These are phyloP conservation scores for Drosophila conformis DNA, from an alignment of 2,888 invertebrate genomes.

Conservation along the genomic window DNA sequence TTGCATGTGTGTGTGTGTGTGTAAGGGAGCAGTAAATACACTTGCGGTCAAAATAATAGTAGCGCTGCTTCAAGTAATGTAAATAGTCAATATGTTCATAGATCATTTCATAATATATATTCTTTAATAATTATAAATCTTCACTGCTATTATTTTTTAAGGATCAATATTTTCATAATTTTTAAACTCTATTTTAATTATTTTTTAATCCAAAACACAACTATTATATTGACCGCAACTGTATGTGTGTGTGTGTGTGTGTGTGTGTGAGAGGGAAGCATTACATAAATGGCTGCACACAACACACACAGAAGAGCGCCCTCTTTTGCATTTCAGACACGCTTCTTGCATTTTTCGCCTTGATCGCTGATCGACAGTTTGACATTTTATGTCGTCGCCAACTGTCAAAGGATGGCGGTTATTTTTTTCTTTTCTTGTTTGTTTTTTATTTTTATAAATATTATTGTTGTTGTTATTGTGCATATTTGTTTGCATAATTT, in stretches of 20 bases:
- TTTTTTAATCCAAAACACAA: not conserved
- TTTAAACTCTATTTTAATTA: not conserved
- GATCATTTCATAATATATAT: not conserved
- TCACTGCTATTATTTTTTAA: not conserved
- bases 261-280: conserved; percentile 13
- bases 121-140: not conserved
- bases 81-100: not conserved
- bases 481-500: conserved; percentile 9
- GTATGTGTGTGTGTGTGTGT: not conserved
- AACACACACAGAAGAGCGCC: conserved; percentile 33
- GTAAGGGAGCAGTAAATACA: not conserved
- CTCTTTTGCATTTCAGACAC: conserved; percentile 73
- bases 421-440: conserved; percentile 24
- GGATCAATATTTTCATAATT: not conserved
- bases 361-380: conserved; percentile 83
- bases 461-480: conserved; percentile 22
- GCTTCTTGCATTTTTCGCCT: conserved; percentile 77
- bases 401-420: conserved; percentile 74
- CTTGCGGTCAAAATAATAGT: not conserved
- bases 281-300: conserved; percentile 70
- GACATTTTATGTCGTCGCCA: conserved; percentile 81
- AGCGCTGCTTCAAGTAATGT: not conserved
- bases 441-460: not conserved
- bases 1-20: conserved; percentile 8
- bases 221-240: not conserved